phyloP scores from a whole-genome alignment of 2,888 invertebrate genomes.

The Sympetrum striolatum region DNA sequence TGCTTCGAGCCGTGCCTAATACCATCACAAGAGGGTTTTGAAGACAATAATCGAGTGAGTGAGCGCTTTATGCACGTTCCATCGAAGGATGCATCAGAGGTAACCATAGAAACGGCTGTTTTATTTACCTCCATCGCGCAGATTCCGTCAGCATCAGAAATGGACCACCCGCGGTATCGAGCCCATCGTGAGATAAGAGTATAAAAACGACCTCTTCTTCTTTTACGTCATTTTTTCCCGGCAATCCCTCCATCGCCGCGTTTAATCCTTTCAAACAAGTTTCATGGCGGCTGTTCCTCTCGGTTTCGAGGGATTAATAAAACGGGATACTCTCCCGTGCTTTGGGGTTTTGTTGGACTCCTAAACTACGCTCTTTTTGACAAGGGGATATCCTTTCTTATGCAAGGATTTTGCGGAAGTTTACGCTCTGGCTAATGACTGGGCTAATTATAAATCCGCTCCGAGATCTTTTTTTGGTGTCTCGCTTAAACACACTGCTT shows the following conservation, averaged over 20 bases:
- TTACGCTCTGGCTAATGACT: not conserved
- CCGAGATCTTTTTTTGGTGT: not conserved
- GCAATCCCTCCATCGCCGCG: not conserved
- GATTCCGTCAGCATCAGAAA: not conserved
- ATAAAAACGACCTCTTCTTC: not conserved
- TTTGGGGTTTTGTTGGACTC: too few species aligned
- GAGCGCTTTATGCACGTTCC: not conserved
- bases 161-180: not conserved
- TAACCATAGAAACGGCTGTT: not conserved
- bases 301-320: not conserved
- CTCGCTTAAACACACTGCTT: not conserved
- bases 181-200: not conserved
- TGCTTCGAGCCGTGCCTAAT: too few species aligned
- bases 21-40: not conserved
- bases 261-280: not conserved
- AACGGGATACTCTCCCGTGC: not conserved
- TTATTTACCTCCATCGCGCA: not conserved
- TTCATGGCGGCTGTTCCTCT: not conserved
- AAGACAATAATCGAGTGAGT: not conserved
- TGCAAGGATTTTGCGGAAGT: too few species aligned
- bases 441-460: not conserved
- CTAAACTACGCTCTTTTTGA: too few species aligned
- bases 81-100: not conserved
- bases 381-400: too few species aligned
- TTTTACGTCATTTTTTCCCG: not conserved